phyloP scores from a whole-genome alignment of 2,113 vertebrate species.

The Oreocharis arfaki region DNA sequence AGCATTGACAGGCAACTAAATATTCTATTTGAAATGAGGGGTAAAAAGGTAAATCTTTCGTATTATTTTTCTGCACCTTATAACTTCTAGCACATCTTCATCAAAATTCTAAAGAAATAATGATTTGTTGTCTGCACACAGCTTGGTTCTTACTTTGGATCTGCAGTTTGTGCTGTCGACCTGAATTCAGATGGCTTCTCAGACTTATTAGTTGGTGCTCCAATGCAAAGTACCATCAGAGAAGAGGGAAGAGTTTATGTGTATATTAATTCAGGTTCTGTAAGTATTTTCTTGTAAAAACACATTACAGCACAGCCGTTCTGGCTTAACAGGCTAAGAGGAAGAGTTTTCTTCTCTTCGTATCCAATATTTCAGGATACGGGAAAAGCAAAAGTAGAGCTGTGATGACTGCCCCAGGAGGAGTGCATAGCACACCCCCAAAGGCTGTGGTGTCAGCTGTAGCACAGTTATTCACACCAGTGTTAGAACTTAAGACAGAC shows the following conservation, averaged over 20 bases:
- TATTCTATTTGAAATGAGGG: constrained; percentile 76
- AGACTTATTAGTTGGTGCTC: constrained; percentile 92
- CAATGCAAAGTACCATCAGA: constrained; percentile 82
- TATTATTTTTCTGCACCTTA: neutral
- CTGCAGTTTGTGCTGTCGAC: constrained; percentile 87
- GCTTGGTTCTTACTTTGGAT: constrained; percentile 95
- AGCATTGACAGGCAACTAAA: constrained; percentile 64
- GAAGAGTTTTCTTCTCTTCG: neutral
- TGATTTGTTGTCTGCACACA: constrained; percentile 40
- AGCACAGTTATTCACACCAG: rapidly evolving
- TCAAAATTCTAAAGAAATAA: neutral
- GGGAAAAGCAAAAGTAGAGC: neutral
- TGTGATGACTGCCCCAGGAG: neutral
- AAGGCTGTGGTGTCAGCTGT: neutral
- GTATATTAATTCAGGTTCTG: constrained; percentile 89
- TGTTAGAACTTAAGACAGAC: neutral
- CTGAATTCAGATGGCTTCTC: constrained; percentile 91
- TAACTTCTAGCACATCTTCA: neutral
- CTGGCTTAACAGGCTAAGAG: neutral
- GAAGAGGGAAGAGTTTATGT: constrained; percentile 94
- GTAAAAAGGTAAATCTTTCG: constrained; percentile 79
- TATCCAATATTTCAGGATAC: neutral
- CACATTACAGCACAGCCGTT: neutral
- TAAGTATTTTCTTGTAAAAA: constrained; percentile 66
- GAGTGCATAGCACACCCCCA: neutral